A percentile compares a stretch with the other conserved stretches of the same genome.
phyloP scores from a whole-genome alignment of 2,888 invertebrate species.

The Aplocera efformata region DNA sequence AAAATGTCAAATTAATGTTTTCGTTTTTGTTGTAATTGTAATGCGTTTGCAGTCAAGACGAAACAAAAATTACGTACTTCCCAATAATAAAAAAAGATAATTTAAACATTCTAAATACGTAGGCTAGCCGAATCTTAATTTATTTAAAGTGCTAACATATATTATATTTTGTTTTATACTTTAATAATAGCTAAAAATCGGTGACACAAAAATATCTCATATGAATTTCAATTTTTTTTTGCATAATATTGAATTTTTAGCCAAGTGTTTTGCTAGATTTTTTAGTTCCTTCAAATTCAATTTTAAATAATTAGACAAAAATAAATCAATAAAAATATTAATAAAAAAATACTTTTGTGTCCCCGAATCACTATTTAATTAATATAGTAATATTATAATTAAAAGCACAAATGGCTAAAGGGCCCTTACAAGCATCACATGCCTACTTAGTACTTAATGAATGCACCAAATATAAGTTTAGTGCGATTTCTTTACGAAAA shows the following conservation, averaged over 20 bases:
- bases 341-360: constrained; percentile 29
- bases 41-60: constrained; percentile 23
- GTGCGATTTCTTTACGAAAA: constrained; percentile 21
- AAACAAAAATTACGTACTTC: constrained; percentile 27
- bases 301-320: too few species aligned
- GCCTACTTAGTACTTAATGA: constrained; percentile 45
- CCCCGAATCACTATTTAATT: constrained; percentile 33
- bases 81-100: constrained; percentile 29
- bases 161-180: constrained; percentile 37
- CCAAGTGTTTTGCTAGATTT: too few species aligned
- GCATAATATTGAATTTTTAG: too few species aligned
- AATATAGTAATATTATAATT: constrained; percentile 39
- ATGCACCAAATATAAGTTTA: constrained; percentile 33
- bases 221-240: background rate
- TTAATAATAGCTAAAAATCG: constrained; percentile 31
- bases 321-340: background rate
- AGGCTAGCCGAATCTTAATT: constrained; percentile 42
- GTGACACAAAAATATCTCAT: constrained; percentile 22
- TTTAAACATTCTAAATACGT: constrained; percentile 34
- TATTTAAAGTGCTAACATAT: constrained; percentile 46
- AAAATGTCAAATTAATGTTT: too few species aligned
- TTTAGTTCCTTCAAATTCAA: too few species aligned
- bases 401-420: constrained; percentile 72
- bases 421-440: constrained; percentile 61
- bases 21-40: too few species aligned